Percentiles rank a stretch among this genome's conserved stretches.
phyloP scores from a whole-genome alignment of 2,797 vertebrate genomes.

The Vipera latastei region DNA sequence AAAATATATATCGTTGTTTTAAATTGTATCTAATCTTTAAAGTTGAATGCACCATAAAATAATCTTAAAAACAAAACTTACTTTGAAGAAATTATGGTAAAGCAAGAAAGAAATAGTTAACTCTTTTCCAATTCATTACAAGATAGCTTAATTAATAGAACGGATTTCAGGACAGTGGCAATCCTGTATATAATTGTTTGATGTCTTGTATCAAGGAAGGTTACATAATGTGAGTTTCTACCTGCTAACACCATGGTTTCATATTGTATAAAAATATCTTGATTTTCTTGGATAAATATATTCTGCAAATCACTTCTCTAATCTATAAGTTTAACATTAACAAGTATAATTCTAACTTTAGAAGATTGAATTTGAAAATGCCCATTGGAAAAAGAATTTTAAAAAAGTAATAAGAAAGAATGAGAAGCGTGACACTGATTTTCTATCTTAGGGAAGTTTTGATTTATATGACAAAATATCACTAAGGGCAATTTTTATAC shows the following conservation, averaged over 20 bases:
- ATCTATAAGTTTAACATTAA: neutral
- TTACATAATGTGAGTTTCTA: neutral
- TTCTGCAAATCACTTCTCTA: neutral
- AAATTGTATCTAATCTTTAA: neutral
- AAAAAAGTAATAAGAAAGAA: neutral
- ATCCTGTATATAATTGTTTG: neutral
- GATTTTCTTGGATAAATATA: neutral
- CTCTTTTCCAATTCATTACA: neutral
- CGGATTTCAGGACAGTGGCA: neutral
- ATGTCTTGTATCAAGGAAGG: neutral
- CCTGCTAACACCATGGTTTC: neutral
- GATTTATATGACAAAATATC: neutral
- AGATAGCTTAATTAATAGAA: neutral
- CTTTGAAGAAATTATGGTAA: neutral
- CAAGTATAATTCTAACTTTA: neutral
- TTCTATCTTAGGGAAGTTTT: neutral
- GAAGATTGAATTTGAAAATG: neutral
- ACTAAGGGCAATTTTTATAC: neutral
- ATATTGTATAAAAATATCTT: neutral
- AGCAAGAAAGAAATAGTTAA: neutral
- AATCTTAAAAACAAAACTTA: neutral
- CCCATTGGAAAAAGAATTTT: neutral
- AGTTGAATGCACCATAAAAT: neutral
- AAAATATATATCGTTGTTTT: neutral
- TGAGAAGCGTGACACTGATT: neutral